A percentile compares a stretch with the other conserved stretches of the same genome.
phyloP scores from a whole-genome alignment of 1,140 invertebrate genomes.

The Drosophila bipectinata region DNA sequence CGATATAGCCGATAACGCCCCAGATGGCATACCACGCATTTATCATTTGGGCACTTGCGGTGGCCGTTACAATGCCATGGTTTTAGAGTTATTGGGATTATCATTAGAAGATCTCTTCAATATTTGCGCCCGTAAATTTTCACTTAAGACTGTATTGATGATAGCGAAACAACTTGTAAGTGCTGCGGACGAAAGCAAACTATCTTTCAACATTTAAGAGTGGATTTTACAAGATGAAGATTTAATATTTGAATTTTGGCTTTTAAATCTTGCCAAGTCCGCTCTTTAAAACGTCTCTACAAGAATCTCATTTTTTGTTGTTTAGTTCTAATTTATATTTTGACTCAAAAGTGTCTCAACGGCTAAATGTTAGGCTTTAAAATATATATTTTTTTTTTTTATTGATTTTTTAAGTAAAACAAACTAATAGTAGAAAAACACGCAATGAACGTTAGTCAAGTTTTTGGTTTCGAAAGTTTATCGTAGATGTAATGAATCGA shows the following conservation, averaged over 20 bases:
- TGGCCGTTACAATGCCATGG: conserved; percentile 91
- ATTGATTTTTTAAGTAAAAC: conserved; percentile 3
- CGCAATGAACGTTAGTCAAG: conserved; percentile 73
- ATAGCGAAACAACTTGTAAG: conserved; percentile 89
- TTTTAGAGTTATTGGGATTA: conserved; percentile 91
- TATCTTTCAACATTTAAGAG: no score
- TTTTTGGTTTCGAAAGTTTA: conserved; percentile 51
- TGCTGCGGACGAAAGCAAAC: conserved; percentile 40
- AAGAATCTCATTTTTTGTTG: conserved; percentile 15
- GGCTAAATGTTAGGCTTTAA: conserved; percentile 56
- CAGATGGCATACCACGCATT: conserved; percentile 91
- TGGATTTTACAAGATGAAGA: no score
- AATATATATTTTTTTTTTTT: conserved; percentile 31
- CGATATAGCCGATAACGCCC: conserved; percentile 84
- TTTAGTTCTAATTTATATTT: conserved; percentile 52
- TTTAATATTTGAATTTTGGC: no score
- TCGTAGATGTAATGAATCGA: conserved; percentile 40
- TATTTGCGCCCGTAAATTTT: conserved; percentile 91
- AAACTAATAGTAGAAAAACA: conserved; percentile 26
- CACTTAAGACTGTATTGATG: conserved; percentile 92
- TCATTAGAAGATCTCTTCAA: conserved; percentile 92
- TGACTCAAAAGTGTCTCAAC: conserved; percentile 73
- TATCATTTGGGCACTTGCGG: conserved; percentile 94
- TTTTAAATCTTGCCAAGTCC: conserved; percentile 12
- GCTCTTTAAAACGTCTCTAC: conserved; percentile 3